These are phyloP conservation scores for Neogobius melanostomus DNA, from an alignment of 2,113 vertebrate species.

Conservation along the genomic window DNA sequence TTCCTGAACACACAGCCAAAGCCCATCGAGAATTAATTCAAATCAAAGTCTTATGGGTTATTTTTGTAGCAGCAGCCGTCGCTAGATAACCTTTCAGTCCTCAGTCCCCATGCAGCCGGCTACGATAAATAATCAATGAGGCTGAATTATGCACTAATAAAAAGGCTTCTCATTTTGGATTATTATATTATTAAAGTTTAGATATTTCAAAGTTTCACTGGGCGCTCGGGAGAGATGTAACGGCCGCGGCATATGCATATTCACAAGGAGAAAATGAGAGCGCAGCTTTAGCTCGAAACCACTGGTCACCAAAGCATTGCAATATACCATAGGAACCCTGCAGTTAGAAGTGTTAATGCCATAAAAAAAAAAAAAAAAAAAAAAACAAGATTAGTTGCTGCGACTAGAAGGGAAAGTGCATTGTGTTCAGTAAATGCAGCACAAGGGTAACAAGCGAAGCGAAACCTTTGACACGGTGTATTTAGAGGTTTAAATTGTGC, in stretches of 20 bases:
- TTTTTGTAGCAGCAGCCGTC: slow-evolving; percentile 44
- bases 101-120: slow-evolving; percentile 37
- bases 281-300: background rate
- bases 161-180: slow-evolving; percentile 58
- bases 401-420: no score
- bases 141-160: slow-evolving; percentile 72
- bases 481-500: no score
- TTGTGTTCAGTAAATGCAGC: no score
- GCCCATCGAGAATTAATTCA: slow-evolving; percentile 28
- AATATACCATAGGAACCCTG: background rate
- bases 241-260: slow-evolving; percentile 13
- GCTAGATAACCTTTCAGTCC: slow-evolving; percentile 60
- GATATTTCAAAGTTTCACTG: slow-evolving; percentile 49
- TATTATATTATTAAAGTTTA: slow-evolving; percentile 62
- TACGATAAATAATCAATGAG: slow-evolving; percentile 66
- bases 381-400: no score
- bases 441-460: no score
- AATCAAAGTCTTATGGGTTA: slow-evolving; percentile 44
- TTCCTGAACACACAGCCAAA: slow-evolving; percentile 12
- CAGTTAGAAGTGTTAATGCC: background rate
- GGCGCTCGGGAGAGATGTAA: slow-evolving; percentile 20
- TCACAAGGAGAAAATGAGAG: slow-evolving; percentile 3
- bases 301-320: background rate
- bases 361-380: background rate
- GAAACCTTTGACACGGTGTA: no score